Evolutionary conservation across 2,797 vertebrate genomes (phyloP).

Genomic region (Lutjanus argentimaculatus): DNA sequence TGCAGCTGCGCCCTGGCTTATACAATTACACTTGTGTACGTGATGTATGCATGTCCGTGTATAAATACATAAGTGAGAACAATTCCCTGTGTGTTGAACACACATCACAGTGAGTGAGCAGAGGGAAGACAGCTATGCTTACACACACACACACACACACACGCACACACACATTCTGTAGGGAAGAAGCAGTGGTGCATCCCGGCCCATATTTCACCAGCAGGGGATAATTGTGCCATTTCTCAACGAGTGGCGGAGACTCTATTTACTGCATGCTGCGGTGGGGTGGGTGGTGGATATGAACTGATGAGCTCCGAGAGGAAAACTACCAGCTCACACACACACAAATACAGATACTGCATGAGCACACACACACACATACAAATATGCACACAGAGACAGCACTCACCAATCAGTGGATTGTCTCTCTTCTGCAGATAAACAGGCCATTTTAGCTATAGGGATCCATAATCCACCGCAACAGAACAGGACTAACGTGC

Average conservation of each 20-base stretch:
- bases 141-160: slow-evolving; percentile 37
- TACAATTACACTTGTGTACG: slow-evolving; percentile 33
- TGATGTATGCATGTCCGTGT: slow-evolving; percentile 23
- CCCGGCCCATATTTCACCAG: slow-evolving; percentile 86
- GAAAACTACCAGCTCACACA: slow-evolving; percentile 80
- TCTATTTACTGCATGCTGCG: slow-evolving; percentile 87
- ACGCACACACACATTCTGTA: slow-evolving; percentile 63
- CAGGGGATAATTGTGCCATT: slow-evolving; percentile 87
- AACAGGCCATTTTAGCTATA: slow-evolving; percentile 78
- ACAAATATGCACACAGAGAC: slow-evolving; percentile 38
- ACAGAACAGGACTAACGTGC: slow-evolving; percentile 60
- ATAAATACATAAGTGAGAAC: slow-evolving; percentile 44
- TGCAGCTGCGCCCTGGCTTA: background rate
- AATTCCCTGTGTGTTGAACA: slow-evolving; percentile 53
- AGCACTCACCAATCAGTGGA: slow-evolving; percentile 77
- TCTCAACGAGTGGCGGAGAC: slow-evolving; percentile 84
- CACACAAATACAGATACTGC: slow-evolving; percentile 64
- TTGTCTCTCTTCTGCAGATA: slow-evolving; percentile 73
- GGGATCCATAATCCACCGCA: slow-evolving; percentile 74
- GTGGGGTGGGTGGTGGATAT: slow-evolving; percentile 82
- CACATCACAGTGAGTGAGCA: slow-evolving; percentile 58
- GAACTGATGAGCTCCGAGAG: slow-evolving; percentile 84
- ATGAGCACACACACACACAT: slow-evolving; percentile 36
- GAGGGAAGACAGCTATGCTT: slow-evolving; percentile 34
- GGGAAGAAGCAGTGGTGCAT: slow-evolving; percentile 82